Evolutionary conservation across 2,113 vertebrate genomes (phyloP), one percentile per base, ranked within the genome.

Genomic region (Nyctibius bracteatus): DNA sequence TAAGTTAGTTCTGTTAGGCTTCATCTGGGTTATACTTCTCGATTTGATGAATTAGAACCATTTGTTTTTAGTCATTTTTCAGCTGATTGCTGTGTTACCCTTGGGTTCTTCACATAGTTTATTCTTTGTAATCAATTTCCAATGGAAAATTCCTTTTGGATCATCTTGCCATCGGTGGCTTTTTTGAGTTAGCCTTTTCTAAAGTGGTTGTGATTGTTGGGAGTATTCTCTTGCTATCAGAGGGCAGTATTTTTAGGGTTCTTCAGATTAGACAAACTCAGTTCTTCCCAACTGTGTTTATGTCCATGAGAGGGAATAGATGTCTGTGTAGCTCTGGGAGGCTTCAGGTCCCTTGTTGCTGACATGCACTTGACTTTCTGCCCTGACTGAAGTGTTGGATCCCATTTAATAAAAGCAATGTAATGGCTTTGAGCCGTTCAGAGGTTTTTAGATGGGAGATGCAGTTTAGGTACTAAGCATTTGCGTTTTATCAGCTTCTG

Each of bases 251-350:
- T 88, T 91, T 78, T 78, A 21, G 54, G 61, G 51, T 83, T 72
- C 22, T 85, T 80, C 37, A 49, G 31, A n/a, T 79, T 2, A 61
- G 83, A 65, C 51, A 35, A 61, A 77, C 24, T 14, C 70, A 31
- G 4, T n/a, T 65, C n/a, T 70, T 77, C 8, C 8, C 79, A 43
- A 5, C 41, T 0, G 0, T 22, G n/a, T 43, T 30, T 4, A 4
- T 12, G 24, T 67, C 72, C 1, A 0, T 28, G 43, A 70, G 52
- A 86, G 68, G 84, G 81, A 9, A 6, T 15, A 55, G 39, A 14
- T 27, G 57, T 13, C 63, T 68, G 5, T 23, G 58, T 11, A 37
- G 67, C 71, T 49, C 41, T 81, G 77, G 65, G 70, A 83, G 77
- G 47, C 43, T 78, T 79, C 57, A 43, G 20, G 37, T 72, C 58